Conservation (phyloP, 2,888 invertebrate genomes). For the Polymixis flavicincta region DNA sequence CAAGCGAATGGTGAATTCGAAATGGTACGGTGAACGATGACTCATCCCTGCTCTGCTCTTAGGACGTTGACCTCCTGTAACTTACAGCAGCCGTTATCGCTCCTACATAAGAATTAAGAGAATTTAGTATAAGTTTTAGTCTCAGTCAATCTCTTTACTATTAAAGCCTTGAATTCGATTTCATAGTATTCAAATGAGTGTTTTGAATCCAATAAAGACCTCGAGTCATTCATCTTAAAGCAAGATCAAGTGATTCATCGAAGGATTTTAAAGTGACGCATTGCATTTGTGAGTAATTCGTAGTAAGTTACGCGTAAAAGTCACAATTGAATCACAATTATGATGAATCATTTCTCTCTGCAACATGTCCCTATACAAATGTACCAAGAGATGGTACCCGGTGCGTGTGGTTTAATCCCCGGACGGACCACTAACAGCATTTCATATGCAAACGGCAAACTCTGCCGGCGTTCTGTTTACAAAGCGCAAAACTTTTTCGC, state of each 20-base stretch:
- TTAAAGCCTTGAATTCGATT: slow-evolving; percentile 30
- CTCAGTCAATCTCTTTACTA: slow-evolving; percentile 4
- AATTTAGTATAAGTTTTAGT: slow-evolving; percentile 12
- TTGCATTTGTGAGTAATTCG: slow-evolving; percentile 72
- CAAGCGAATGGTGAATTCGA: slow-evolving; percentile 69
- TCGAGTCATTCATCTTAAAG: slow-evolving; percentile 76
- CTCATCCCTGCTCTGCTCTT: slow-evolving; percentile 77
- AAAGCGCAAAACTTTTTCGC: slow-evolving; percentile 76
- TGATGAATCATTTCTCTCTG: slow-evolving; percentile 76
- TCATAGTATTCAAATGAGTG: slow-evolving; percentile 47
- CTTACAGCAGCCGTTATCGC: slow-evolving; percentile 78
- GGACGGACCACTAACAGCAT: slow-evolving; percentile 76
- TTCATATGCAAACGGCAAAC: slow-evolving; percentile 81
- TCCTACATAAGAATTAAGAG: slow-evolving; percentile 23
- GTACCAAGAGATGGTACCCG: slow-evolving; percentile 12
- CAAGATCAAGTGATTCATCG: slow-evolving; percentile 77
- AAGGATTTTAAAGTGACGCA: slow-evolving; percentile 79
- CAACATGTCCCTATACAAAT: slow-evolving; percentile 57
- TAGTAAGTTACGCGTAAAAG: slow-evolving; percentile 67
- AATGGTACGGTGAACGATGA: slow-evolving; percentile 79
- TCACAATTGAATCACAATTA: slow-evolving; percentile 69
- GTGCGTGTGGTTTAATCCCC: slow-evolving; percentile 73
- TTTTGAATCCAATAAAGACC: slow-evolving; percentile 34
- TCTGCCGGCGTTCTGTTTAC: slow-evolving; percentile 75
- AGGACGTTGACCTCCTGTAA: slow-evolving; percentile 85